phyloP scores from a whole-genome alignment of 2,888 invertebrate species.

The Tinea pellionella region DNA sequence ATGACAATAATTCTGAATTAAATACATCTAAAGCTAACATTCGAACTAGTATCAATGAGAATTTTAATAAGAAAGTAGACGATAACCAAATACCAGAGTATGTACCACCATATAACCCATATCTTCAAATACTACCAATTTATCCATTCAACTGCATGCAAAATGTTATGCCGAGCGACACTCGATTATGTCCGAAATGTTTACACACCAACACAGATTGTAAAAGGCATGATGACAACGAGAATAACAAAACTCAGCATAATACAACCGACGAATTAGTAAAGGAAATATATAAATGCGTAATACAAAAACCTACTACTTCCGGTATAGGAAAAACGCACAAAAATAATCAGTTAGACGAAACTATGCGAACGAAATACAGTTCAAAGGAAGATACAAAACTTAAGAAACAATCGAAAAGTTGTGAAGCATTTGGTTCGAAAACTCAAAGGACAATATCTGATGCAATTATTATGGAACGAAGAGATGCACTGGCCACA shows the following conservation, averaged over 20 bases:
- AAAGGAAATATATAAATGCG: constrained; percentile 54
- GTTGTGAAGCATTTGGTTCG: constrained; percentile 52
- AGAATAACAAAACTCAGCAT: constrained; percentile 20
- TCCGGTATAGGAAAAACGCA: constrained; percentile 20
- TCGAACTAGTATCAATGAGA: not conserved
- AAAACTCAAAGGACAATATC: constrained; percentile 22
- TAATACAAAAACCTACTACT: constrained; percentile 35
- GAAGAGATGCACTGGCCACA: constrained; percentile 21
- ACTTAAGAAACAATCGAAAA: constrained; percentile 45
- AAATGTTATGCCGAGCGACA: constrained; percentile 36
- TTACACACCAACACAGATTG: constrained; percentile 21
- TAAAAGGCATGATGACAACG: not conserved
- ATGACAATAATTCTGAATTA: constrained; percentile 30
- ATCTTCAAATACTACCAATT: constrained; percentile 45
- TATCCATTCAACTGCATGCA: constrained; percentile 47
- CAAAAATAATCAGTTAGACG: constrained; percentile 32
- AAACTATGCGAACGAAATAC: constrained; percentile 30
- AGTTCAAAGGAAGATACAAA: constrained; percentile 15
- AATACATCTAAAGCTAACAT: constrained; percentile 5
- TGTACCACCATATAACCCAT: constrained; percentile 37
- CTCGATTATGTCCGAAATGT: constrained; percentile 40
- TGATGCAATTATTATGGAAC: constrained; percentile 43
- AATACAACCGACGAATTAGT: constrained; percentile 49
- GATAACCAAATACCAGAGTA: constrained; percentile 22
- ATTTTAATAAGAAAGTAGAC: no score